A percentile compares a stretch with the other conserved stretches of the same genome.
Evolutionary conservation across 2,888 invertebrate species (phyloP).

Genomic region (Tipula unca): DNA sequence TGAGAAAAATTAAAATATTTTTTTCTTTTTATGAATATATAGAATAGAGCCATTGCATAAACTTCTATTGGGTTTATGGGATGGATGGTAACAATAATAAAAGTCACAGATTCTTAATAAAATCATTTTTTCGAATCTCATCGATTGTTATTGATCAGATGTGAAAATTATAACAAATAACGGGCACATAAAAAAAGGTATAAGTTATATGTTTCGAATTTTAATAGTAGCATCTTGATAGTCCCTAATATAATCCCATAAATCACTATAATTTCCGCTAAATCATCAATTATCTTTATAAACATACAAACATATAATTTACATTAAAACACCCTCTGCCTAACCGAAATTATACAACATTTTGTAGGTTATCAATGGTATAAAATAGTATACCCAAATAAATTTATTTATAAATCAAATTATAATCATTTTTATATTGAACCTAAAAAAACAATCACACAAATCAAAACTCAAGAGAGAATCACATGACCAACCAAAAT

Average conservation of each 20-base stretch:
- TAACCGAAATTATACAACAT: background rate
- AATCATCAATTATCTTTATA: background rate
- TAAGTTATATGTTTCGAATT: background rate
- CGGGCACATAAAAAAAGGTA: background rate
- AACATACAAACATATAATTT: background rate
- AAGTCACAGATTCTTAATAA: background rate
- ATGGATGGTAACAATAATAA: background rate
- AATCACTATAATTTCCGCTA: background rate
- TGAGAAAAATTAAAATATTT: no score
- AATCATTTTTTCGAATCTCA: background rate
- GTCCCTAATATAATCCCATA: background rate
- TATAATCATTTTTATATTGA: slow-evolving; percentile 8
- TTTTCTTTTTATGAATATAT: no score
- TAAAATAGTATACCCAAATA: background rate
- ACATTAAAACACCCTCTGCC: background rate
- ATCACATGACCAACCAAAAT: background rate
- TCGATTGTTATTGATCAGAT: background rate
- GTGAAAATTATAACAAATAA: background rate
- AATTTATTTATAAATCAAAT: background rate
- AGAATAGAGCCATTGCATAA: no score
- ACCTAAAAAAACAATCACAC: slow-evolving; percentile 14
- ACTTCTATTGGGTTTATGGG: no score
- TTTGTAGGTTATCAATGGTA: background rate
- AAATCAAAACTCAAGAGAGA: background rate
- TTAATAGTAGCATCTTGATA: background rate